A percentile compares a stretch with the other conserved stretches of the same genome.
These are phyloP conservation scores for Furcula furcula DNA, from an alignment of 2,888 invertebrate species.

Conservation along the genomic window DNA sequence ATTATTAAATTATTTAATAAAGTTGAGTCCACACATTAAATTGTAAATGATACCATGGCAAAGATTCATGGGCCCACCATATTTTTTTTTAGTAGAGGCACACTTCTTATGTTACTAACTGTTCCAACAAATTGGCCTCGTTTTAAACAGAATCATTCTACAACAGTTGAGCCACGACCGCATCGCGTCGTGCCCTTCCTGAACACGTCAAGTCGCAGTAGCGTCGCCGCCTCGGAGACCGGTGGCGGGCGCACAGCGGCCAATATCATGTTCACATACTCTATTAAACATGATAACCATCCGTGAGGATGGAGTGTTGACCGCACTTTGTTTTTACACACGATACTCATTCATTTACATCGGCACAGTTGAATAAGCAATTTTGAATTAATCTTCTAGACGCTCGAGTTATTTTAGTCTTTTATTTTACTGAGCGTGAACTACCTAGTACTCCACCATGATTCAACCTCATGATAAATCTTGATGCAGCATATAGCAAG, in stretches of 20 bases:
- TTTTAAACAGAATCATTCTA: constrained; percentile 25
- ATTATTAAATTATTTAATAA: too few species aligned
- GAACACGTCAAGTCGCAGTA: constrained; percentile 33
- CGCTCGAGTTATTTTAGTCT: constrained; percentile 4
- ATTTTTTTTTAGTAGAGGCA: too few species aligned
- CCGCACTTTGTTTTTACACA: constrained; percentile 41
- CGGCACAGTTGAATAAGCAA: constrained; percentile 12
- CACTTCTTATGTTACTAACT: too few species aligned
- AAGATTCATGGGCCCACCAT: too few species aligned
- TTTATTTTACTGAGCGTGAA: too few species aligned
- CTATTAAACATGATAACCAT: constrained; percentile 55
- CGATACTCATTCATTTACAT: constrained; percentile 14
- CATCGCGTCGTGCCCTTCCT: constrained; percentile 31
- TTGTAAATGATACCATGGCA: too few species aligned
- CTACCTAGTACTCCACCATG: too few species aligned
- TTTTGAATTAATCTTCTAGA: neutral
- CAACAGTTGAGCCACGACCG: constrained; percentile 21
- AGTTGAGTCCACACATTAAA: too few species aligned
- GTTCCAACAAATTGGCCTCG: too few species aligned
- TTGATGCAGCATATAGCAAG: too few species aligned
- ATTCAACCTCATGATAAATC: too few species aligned
- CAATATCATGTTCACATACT: constrained; percentile 63
- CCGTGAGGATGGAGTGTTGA: constrained; percentile 44
- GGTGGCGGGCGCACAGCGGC: neutral
- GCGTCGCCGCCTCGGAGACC: constrained; percentile 23